Base-by-base conservation (phyloP, 2,113 vertebrate species). In the Colaptes auratus region DNA sequence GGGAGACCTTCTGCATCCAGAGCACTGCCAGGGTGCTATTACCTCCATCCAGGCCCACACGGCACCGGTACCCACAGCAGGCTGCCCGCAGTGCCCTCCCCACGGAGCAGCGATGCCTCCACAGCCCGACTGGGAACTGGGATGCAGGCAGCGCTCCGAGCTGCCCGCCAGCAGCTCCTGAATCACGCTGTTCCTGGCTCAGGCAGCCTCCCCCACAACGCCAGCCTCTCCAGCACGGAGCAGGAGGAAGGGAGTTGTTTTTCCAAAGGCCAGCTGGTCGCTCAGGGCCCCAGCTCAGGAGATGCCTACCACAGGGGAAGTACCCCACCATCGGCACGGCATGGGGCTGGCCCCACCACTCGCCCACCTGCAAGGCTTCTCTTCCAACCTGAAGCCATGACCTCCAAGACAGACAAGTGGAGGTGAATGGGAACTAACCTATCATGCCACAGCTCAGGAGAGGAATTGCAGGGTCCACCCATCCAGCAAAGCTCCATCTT, bases 181-280 rank as follows among this genome's bases (percentile, higher is more conserved):
- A 93, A 81, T 95, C 95, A 93, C 53, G 6, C 86, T 89, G 86
- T 88, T 95, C 96, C 96, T 93, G 95, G 92, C 96, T 90, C 95
- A 95, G 95, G 83, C 96, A 95, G 86, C 87, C 91, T 90, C 93
- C 91, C 95, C 94, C 91, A 95, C 88, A 95, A 77, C 65, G 48
- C 89, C 91, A 95, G 94, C 83, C 24, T 86, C 92, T 89, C 85
- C 76, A 23, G 5, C 19, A 2, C 4, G 61, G 52, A 92, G 91
- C 71, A 0, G 59, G 92, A 92, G 89, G 89, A 92, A 91, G 48
- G 28, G 71, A 93, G 85, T 4, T 92, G 78, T 94, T 93, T 94
- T 89, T 93, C 90, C 80, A 35, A 91, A 91, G 95, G 93, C 95
- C 96, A 96, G 96, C 95, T 95, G 92, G 86, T 86, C 44, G n/a